Evolutionary conservation across 2,888 invertebrate genomes (phyloP), one percentile per base, ranked within the genome.

Genomic region (Ophion slaviceki): DNA sequence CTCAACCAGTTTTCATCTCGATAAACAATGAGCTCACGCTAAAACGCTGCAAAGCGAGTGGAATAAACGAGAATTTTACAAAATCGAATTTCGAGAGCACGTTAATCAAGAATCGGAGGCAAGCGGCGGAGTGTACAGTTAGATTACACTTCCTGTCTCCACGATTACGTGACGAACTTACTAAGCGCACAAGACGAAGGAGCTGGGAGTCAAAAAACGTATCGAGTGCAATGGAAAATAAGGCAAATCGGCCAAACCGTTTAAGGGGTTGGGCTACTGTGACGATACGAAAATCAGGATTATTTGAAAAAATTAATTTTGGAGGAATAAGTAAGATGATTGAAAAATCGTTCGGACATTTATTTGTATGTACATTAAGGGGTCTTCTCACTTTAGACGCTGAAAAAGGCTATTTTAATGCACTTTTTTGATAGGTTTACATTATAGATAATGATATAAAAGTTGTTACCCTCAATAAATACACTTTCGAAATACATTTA

Each of bases 121-220:
- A 67, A 80, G 24, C 68, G 78, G 57, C 36, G 47, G 53, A 4
- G 53, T 57, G 17, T 80, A 86, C 87, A 80, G 87, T 87, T 86
- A 85, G 82, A 87, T 61, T 80, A 59, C 76, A 83, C 86, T 87
- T 87, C 87, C 87, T 81, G 87, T 68, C 79, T 80, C 61, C 59
- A 72, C 67, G 64, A 68, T 47, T 70, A 76, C 79, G 83, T 78
- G 77, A 59, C 77, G 70, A 10, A 67, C 28, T 11, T 74, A 66
- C 64, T 28, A 68, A 82, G 24, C 66, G 75, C 59, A 76, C 45
- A 24, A 67, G 61, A 61, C 59, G 11, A 32, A 68, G 14, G 4
- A 45, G 7, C 24, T 1, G 28, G 8, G 70, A 28, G 6, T 70
- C 2, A 14, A 53, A 17, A 7, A 17, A 53, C 17, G 24, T 17